phyloP scores from a whole-genome alignment of 2,113 vertebrate species.

The Ictalurus punctatus region DNA sequence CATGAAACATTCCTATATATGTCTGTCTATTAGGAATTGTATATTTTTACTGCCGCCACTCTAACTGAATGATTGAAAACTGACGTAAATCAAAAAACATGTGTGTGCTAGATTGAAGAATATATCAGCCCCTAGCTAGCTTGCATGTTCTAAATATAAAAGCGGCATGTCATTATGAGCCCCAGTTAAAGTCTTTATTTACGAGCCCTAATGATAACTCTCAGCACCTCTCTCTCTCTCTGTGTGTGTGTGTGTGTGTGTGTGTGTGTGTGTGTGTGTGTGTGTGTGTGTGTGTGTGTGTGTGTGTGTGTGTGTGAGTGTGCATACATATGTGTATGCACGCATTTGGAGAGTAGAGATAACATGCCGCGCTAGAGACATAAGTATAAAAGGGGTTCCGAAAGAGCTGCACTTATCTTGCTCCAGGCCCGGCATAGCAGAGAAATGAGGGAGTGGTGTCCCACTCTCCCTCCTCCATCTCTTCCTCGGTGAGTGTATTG shows the following conservation, averaged over 20 bases:
- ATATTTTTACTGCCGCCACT: not conserved
- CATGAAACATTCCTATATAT: not conserved
- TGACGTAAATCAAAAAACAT: not conserved
- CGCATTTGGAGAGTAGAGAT: not conserved
- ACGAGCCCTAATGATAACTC: conserved; percentile 51
- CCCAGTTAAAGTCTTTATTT: conserved; percentile 37
- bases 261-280: not conserved
- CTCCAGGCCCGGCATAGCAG: not conserved
- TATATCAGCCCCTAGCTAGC: conserved; percentile 31
- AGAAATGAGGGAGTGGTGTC: conserved; percentile 21
- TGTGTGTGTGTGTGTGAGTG: too few species aligned
- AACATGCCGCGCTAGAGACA: not conserved
- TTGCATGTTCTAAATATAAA: conserved; percentile 54
- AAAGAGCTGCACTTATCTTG: not conserved
- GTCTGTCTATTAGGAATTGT: conserved; percentile 1
- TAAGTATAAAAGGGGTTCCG: not conserved
- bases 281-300: conserved; percentile 2
- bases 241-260: conserved; percentile 16
- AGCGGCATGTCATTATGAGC: conserved; percentile 38
- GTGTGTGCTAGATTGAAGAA: conserved; percentile 27
- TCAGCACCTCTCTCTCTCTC: not conserved
- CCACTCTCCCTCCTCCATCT: not conserved
- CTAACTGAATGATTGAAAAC: not conserved
- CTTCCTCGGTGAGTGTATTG: not conserved
- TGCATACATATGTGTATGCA: not conserved